A percentile compares a stretch with the other conserved stretches of the same genome.
phyloP scores from a whole-genome alignment of 2,888 invertebrate genomes.

The Caenorhabditis drosophilae region DNA sequence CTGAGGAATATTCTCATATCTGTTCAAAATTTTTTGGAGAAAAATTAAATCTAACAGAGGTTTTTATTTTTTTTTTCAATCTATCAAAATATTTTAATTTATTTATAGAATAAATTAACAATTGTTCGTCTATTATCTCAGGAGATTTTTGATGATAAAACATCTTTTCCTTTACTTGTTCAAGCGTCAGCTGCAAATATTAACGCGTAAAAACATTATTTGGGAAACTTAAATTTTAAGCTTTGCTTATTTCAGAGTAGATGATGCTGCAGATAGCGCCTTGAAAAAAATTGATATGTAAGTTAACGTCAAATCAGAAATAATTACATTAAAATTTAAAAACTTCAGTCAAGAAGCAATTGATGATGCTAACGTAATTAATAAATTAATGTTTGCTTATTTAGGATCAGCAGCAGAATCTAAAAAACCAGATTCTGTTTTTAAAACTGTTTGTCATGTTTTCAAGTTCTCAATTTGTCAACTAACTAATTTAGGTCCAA shows the following conservation, averaged over 20 bases:
- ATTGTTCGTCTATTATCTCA: conserved; percentile 35
- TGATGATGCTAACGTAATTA: conserved; percentile 20
- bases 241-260: conserved; percentile 44
- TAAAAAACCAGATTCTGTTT: background rate
- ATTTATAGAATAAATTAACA: conserved; percentile 22
- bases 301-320: background rate
- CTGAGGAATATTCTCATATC: conserved; percentile 18
- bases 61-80: conserved; percentile 1
- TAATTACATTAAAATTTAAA: conserved; percentile 2
- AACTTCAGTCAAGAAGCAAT: conserved; percentile 16
- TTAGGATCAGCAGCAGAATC: conserved; percentile 31
- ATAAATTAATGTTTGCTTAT: conserved; percentile 30
- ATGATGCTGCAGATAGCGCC: conserved; percentile 36
- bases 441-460: background rate
- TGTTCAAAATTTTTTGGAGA: conserved; percentile 15
- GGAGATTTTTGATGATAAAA: conserved; percentile 24
- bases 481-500: conserved; percentile 2
- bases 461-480: background rate
- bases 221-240: background rate
- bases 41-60: conserved; percentile 16
- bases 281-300: conserved; percentile 44
- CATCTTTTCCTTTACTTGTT: conserved; percentile 40
- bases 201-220: conserved; percentile 20
- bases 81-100: background rate
- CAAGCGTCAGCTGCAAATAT: conserved; percentile 26